Conservation (phyloP, 2,113 vertebrate species). For the Vimba vimba region DNA sequence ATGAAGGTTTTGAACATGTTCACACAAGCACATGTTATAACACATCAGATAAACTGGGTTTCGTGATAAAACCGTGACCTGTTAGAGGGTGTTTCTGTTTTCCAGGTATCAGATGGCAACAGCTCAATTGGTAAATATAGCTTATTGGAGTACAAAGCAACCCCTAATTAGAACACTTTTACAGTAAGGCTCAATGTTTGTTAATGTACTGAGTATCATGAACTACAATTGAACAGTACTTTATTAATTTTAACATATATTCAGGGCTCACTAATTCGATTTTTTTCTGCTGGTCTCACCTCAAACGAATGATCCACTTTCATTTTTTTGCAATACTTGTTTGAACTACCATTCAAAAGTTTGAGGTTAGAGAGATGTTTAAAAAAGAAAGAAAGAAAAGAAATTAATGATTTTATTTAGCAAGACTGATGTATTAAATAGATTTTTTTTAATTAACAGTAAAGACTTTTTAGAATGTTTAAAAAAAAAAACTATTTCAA, state of each 20-base stretch:
- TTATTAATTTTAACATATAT: neutral
- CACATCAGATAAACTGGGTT: slow-evolving; percentile 2
- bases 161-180: neutral
- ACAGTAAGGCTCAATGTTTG: neutral
- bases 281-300: neutral
- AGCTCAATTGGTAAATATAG: neutral
- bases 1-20: slow-evolving; percentile 9
- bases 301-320: too few species aligned
- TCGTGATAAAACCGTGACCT: neutral
- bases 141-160: neutral
- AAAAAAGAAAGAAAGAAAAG: too few species aligned
- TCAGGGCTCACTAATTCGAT: neutral
- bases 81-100: slow-evolving; percentile 1
- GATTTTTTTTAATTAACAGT: neutral
- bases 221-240: neutral
- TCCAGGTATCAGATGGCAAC: neutral
- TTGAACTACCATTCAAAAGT: neutral
- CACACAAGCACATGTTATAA: slow-evolving; percentile 5
- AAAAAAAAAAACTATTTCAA: neutral
- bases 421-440: neutral
- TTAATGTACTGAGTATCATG: neutral
- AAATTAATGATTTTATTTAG: too few species aligned
- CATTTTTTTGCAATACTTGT: neutral
- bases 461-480: neutral
- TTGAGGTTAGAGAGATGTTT: neutral